phyloP scores from a whole-genome alignment of 2,888 invertebrate species.

The Hyposoter didymator region DNA sequence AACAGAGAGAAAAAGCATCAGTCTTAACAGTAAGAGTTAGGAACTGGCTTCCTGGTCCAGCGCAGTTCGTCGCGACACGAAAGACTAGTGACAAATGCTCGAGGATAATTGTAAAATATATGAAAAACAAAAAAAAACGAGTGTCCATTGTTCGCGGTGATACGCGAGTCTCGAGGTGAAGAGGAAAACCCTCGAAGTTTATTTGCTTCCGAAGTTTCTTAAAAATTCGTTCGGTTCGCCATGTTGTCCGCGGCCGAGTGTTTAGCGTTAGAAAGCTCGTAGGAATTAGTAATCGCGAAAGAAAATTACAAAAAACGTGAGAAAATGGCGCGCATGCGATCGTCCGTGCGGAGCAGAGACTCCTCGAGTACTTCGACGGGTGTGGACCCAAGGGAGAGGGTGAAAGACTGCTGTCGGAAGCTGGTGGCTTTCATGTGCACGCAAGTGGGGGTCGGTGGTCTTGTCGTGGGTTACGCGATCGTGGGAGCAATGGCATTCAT shows the following conservation, averaged over 20 bases:
- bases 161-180: background rate
- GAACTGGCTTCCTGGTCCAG: conserved; percentile 41
- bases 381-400: conserved; percentile 89
- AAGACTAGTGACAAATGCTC: background rate
- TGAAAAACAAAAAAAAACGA: background rate
- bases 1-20: conserved; percentile 28
- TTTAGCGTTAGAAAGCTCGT: background rate
- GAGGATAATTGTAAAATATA: background rate
- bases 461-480: conserved; percentile 94
- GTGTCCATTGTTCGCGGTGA: background rate
- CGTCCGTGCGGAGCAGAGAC: conserved; percentile 87
- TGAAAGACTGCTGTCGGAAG: conserved; percentile 94
- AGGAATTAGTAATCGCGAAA: background rate
- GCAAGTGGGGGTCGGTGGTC: conserved; percentile 93
- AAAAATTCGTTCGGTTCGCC: background rate
- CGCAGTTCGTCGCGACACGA: conserved; percentile 41
- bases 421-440: conserved; percentile 96
- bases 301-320: conserved; percentile 6
- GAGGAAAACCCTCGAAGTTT: background rate
- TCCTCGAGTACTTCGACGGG: conserved; percentile 89
- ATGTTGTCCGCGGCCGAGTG: background rate
- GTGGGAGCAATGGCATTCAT: conserved; percentile 93
- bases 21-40: conserved; percentile 39
- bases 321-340: conserved; percentile 83
- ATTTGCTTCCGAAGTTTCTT: too few species aligned